These are phyloP conservation scores for Agonopterix arenella DNA, from an alignment of 2,888 invertebrate genomes.

Conservation along the genomic window DNA sequence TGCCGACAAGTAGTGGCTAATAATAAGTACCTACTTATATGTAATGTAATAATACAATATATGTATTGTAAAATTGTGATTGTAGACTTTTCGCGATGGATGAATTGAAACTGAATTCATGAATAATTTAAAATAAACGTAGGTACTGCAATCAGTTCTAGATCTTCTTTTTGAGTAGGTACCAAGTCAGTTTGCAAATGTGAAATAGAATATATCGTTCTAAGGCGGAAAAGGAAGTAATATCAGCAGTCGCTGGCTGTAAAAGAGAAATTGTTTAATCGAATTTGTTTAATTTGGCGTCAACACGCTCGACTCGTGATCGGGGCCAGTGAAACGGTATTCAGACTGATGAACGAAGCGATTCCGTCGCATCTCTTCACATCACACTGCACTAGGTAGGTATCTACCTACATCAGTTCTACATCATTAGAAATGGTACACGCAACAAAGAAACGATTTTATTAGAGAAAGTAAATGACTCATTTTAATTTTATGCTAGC, in stretches of 20 bases:
- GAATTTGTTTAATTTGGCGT: constrained; percentile 20
- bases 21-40: too few species aligned
- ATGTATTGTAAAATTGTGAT: too few species aligned
- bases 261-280: constrained; percentile 23
- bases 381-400: constrained; percentile 6
- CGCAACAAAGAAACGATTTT: not conserved
- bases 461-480: not conserved
- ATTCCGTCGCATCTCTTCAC: constrained; percentile 16
- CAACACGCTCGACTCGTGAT: constrained; percentile 22
- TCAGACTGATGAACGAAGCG: constrained; percentile 20
- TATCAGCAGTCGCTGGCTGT: constrained; percentile 2
- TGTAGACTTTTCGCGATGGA: too few species aligned
- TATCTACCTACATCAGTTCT: not conserved
- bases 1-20: constrained; percentile 1
- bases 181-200: too few species aligned
- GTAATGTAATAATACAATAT: too few species aligned
- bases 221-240: too few species aligned
- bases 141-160: too few species aligned
- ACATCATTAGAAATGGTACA: constrained; percentile 9
- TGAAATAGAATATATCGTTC: too few species aligned
- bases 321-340: constrained; percentile 24
- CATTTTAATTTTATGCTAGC: not conserved
- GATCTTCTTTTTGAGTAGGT: too few species aligned
- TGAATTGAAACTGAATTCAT: too few species aligned
- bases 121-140: too few species aligned